Evolutionary conservation across 2,113 vertebrate genomes (phyloP).

Genomic region (Osmerus eperlanus): DNA sequence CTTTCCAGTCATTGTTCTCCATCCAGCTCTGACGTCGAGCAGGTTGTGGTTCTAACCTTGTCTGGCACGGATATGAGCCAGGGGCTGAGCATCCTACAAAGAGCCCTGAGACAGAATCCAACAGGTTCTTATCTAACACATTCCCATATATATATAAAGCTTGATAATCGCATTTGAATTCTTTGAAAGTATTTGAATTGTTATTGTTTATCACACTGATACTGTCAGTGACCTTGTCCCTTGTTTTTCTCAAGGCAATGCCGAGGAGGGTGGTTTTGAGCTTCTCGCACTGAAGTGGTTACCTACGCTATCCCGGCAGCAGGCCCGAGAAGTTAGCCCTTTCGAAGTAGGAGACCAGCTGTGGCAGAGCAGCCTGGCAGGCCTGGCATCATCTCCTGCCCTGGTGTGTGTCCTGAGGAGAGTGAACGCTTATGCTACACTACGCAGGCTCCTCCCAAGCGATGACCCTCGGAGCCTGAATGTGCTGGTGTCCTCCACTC

Average conservation of each 20-base stretch:
- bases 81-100: slow-evolving; percentile 53
- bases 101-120: slow-evolving; percentile 35
- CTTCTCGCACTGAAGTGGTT: slow-evolving; percentile 72
- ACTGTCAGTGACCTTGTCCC: background rate
- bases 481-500: slow-evolving; percentile 66
- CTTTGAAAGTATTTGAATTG: too few species aligned
- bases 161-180: too few species aligned
- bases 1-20: slow-evolving; percentile 41
- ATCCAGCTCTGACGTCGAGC: slow-evolving; percentile 59
- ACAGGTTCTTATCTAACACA: slow-evolving; percentile 26
- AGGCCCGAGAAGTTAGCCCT: slow-evolving; percentile 71
- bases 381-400: slow-evolving; percentile 55
- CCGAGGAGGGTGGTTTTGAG: slow-evolving; percentile 43
- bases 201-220: too few species aligned
- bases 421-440: slow-evolving; percentile 44
- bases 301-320: slow-evolving; percentile 55
- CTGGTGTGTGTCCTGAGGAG: slow-evolving; percentile 58
- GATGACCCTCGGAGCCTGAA: slow-evolving; percentile 28
- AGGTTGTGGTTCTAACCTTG: slow-evolving; percentile 66
- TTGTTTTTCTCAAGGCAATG: slow-evolving; percentile 33
- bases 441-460: slow-evolving; percentile 40
- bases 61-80: slow-evolving; percentile 58
- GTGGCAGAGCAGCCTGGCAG: slow-evolving; percentile 54
- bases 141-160: too few species aligned
- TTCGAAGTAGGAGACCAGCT: slow-evolving; percentile 66